Evolutionary conservation across 2,797 vertebrate species (phyloP).

Genomic region (Adrianichthys oophorus): DNA sequence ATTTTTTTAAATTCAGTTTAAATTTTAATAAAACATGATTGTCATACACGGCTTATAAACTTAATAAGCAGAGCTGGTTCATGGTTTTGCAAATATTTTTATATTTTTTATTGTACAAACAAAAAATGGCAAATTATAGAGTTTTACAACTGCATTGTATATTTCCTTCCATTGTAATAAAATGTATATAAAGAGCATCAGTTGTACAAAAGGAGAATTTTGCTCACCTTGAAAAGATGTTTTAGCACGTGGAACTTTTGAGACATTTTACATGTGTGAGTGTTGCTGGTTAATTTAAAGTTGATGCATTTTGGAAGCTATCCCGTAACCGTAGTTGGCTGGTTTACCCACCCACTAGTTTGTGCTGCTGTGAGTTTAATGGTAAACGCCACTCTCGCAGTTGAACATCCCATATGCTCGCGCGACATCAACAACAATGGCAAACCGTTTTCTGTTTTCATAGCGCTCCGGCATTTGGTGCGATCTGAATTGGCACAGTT

Average conservation of each 20-base stretch:
- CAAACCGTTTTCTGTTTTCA: constrained; percentile 69
- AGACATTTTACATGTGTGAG: not conserved
- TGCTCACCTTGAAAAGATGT: constrained; percentile 16
- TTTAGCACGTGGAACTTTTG: too few relatives aligned
- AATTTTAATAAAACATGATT: not conserved
- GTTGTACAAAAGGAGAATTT: constrained; percentile 25
- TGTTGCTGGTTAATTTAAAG: not conserved
- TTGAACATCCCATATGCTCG: constrained; percentile 63
- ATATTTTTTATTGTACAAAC: not conserved
- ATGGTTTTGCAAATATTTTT: not conserved
- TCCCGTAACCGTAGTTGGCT: not conserved
- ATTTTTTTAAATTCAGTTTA: constrained; percentile 2
- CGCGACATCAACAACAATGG: constrained; percentile 77
- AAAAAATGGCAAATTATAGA: not conserved
- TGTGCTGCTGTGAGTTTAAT: constrained; percentile 54
- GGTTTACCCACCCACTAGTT: constrained; percentile 42
- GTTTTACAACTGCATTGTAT: not conserved
- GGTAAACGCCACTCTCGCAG: constrained; percentile 60
- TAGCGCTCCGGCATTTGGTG: constrained; percentile 18
- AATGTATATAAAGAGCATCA: not conserved
- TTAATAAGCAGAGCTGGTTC: not conserved
- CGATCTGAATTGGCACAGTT: too few relatives aligned
- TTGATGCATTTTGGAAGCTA: not conserved
- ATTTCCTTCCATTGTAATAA: too few relatives aligned
- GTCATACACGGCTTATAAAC: not conserved